Evolutionary conservation across 2,113 vertebrate genomes (phyloP).

Genomic region (Fulica atra): DNA sequence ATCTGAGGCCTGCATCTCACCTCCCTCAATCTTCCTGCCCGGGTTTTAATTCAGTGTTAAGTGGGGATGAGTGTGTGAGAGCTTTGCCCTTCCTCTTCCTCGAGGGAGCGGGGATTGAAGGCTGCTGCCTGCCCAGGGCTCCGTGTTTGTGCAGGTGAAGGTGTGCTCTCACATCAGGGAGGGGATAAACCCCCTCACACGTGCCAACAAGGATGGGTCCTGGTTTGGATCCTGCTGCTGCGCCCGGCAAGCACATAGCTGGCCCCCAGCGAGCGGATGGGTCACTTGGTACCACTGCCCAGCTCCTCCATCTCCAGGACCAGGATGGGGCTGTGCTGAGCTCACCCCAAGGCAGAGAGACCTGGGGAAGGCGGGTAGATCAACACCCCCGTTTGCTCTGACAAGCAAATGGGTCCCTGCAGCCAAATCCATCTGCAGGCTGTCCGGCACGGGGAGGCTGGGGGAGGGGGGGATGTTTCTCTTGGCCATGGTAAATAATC

Average conservation of each 20-base stretch:
- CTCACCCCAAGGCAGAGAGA: fast-evolving
- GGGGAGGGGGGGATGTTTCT: not conserved
- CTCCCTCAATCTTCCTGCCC: not conserved
- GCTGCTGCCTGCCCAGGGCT: not conserved
- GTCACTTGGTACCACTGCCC: not conserved
- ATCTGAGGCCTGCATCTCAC: not conserved
- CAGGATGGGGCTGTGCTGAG: fast-evolving
- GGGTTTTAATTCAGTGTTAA: not conserved
- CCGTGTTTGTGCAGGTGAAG: not conserved
- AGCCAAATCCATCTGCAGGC: not conserved
- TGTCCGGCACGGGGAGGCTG: not conserved
- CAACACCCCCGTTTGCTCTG: not conserved
- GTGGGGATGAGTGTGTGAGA: fast-evolving
- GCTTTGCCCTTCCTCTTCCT: not conserved
- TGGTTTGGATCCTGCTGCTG: not conserved
- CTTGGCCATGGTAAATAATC: constrained; percentile 44
- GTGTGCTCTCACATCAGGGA: fast-evolving
- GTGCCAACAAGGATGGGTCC: not conserved
- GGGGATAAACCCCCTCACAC: not conserved
- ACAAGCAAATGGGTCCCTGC: not conserved
- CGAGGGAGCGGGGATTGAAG: not conserved
- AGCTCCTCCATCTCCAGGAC: not conserved
- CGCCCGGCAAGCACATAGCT: not conserved
- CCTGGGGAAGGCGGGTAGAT: not conserved
- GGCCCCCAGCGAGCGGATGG: not conserved